Conservation (phyloP, 2,113 vertebrate species). For the Pachyramphus minor region DNA sequence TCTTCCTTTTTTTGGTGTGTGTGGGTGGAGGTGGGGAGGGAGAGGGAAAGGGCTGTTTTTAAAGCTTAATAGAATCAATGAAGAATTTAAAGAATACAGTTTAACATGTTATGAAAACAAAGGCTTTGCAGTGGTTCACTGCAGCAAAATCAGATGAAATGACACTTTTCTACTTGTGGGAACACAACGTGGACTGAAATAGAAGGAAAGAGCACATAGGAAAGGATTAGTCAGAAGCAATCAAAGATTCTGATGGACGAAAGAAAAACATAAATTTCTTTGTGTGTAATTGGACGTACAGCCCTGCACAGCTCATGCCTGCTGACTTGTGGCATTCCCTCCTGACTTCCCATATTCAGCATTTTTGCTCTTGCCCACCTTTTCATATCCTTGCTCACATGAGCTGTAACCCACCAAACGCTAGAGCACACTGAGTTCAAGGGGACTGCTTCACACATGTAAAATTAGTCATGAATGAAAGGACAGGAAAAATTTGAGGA, state of each 20-base stretch:
- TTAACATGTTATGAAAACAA: constrained; percentile 47
- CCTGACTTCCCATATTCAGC: not conserved
- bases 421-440: not conserved
- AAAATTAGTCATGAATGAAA: not conserved
- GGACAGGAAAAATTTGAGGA: not conserved
- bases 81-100: constrained; percentile 53
- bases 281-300: not conserved
- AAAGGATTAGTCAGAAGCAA: constrained; percentile 1
- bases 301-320: not conserved
- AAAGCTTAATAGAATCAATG: constrained; percentile 47
- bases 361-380: not conserved
- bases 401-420: not conserved
- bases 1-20: not conserved
- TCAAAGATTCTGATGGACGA: not conserved
- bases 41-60: constrained; percentile 12
- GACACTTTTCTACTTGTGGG: not conserved
- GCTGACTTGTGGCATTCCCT: not conserved
- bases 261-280: not conserved
- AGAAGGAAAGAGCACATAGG: not conserved
- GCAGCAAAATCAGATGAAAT: constrained; percentile 2
- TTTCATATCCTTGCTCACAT: rapidly evolving
- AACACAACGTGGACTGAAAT: not conserved
- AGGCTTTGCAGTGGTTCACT: constrained; percentile 31
- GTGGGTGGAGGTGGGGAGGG: not conserved
- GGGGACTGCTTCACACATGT: not conserved